Percentiles rank a stretch among this genome's conserved stretches.
Evolutionary conservation across 1,140 invertebrate genomes (phyloP).

Genomic region (Paraescarpia echinospica): DNA sequence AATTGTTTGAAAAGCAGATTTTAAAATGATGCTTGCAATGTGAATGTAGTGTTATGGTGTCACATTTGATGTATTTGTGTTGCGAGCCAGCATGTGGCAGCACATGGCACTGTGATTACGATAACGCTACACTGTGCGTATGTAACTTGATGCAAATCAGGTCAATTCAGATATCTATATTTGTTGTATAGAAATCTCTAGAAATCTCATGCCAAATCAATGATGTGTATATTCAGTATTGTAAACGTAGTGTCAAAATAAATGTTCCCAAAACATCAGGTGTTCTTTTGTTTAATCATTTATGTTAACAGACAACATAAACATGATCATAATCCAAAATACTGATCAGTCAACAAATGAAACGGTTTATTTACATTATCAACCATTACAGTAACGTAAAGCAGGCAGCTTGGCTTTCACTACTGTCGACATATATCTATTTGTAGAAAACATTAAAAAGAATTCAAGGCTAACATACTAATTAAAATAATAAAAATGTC

Average conservation of each 20-base stretch:
- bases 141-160: background rate
- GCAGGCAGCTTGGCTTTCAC: no score
- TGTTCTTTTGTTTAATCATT: background rate
- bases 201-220: background rate
- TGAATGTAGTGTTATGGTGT: background rate
- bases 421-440: no score
- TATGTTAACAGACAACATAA: background rate
- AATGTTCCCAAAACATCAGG: background rate
- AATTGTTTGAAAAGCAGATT: background rate
- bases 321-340: background rate
- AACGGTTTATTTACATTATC: background rate
- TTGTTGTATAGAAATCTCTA: background rate
- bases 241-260: background rate
- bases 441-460: no score
- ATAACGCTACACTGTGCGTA: background rate
- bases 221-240: background rate
- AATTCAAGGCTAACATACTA: no score
- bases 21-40: background rate
- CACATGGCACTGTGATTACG: background rate
- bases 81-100: background rate
- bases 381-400: background rate
- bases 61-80: background rate
- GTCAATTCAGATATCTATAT: background rate
- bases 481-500: no score
- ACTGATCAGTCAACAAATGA: background rate